phyloP scores from a whole-genome alignment of 2,888 invertebrate species.

The Torymus texanus region DNA sequence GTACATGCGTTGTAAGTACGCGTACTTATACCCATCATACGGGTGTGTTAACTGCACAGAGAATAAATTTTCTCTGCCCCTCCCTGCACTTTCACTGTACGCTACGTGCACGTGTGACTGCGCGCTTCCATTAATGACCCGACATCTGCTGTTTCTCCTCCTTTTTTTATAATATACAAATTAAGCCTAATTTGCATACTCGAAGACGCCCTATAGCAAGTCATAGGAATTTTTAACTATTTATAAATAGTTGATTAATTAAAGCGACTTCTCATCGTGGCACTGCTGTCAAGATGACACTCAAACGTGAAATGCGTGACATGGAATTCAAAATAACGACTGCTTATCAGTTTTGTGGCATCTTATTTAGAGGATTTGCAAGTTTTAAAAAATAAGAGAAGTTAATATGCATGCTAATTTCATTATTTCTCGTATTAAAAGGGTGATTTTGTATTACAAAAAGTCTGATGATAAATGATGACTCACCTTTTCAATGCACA shows the following conservation, averaged over 20 bases:
- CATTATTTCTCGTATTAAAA: no score
- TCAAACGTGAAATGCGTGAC: no score
- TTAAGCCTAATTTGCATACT: conserved; percentile 15
- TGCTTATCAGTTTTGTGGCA: no score
- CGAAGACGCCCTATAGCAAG: not conserved
- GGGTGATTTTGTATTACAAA: no score
- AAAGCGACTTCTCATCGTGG: conserved; percentile 3
- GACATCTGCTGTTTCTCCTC: conserved; percentile 45
- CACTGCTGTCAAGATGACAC: not conserved
- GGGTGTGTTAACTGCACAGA: conserved; percentile 34
- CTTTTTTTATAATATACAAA: conserved; percentile 35
- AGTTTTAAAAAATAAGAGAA: no score
- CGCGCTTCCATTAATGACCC: conserved; percentile 35
- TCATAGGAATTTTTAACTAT: not conserved
- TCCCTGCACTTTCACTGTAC: conserved; percentile 32
- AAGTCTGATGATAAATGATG: not conserved
- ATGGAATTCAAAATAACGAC: no score
- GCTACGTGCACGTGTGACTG: conserved; percentile 16
- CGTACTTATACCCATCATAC: conserved; percentile 8
- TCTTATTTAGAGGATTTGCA: no score
- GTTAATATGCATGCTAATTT: no score
- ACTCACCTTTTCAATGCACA: not conserved
- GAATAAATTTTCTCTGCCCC: conserved; percentile 46
- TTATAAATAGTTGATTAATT: not conserved
- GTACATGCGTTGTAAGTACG: conserved; percentile 9